Conservation (phyloP, 2,113 vertebrate species). For the Taxidea taxus region DNA sequence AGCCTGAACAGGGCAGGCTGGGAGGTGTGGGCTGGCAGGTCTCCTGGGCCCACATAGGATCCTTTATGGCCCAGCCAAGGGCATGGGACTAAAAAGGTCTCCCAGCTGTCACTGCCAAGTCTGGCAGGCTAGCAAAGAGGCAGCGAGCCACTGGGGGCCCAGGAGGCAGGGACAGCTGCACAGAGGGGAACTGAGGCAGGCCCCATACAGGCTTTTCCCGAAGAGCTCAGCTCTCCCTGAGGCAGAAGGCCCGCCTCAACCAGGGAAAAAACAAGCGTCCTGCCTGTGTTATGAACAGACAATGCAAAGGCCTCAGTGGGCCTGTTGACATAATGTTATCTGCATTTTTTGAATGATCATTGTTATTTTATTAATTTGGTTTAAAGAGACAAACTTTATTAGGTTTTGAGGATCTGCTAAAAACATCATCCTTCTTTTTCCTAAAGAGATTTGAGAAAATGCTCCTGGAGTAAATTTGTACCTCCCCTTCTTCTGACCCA, state of each 20-base stretch:
- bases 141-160: fast-evolving
- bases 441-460: not conserved
- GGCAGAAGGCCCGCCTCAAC: not conserved
- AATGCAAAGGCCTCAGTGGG: not conserved
- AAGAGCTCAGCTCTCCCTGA: no score
- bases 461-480: fast-evolving
- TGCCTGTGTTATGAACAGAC: not conserved
- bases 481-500: not conserved
- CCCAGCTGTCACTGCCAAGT: not conserved
- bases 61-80: not conserved
- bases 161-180: not conserved
- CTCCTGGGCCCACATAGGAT: not conserved
- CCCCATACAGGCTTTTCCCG: no score
- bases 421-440: not conserved
- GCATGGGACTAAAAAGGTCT: not conserved
- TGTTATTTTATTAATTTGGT: not conserved
- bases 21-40: fast-evolving
- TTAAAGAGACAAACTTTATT: not conserved
- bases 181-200: not conserved
- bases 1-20: no score
- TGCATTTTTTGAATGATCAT: not conserved
- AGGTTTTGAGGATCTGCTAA: not conserved
- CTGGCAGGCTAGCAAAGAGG: not conserved
- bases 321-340: fast-evolving
- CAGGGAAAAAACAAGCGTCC: not conserved